Evolutionary conservation across 2,888 invertebrate species (phyloP).

Genomic region (Prosapia bicincta): DNA sequence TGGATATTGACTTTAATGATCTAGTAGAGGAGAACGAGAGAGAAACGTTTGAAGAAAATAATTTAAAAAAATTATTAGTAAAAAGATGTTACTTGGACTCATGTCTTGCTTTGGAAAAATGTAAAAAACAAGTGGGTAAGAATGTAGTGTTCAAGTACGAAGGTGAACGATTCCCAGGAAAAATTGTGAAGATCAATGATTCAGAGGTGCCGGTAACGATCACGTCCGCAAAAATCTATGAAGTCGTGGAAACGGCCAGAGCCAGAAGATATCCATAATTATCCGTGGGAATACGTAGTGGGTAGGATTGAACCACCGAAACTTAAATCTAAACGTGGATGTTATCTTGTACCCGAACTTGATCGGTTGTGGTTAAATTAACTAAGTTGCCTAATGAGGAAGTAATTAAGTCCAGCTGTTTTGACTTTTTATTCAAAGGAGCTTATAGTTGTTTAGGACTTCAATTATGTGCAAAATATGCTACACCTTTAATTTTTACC

Average conservation of each 20-base stretch:
- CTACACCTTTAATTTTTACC: too few species aligned
- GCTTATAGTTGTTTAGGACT: too few species aligned
- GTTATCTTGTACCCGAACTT: slow-evolving; percentile 10
- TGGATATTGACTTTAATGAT: not conserved
- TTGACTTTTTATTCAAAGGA: too few species aligned
- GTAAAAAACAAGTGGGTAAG: not conserved
- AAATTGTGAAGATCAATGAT: not conserved
- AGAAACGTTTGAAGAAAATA: not conserved
- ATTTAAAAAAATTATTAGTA: too few species aligned
- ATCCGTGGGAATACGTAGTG: slow-evolving; percentile 23
- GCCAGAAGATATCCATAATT: slow-evolving; percentile 13
- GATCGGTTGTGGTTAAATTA: too few species aligned
- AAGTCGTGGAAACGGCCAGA: slow-evolving; percentile 29
- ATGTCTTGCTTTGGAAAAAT: not conserved
- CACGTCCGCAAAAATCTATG: slow-evolving; percentile 7
- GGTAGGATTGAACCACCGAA: slow-evolving; percentile 11
- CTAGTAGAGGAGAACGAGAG: too few species aligned
- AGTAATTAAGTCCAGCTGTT: too few species aligned
- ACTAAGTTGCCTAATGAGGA: too few species aligned
- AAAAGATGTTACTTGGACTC: too few species aligned
- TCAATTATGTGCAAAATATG: too few species aligned
- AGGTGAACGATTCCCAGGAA: too few species aligned
- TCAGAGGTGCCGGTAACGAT: not conserved
- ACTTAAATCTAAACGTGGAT: not conserved
- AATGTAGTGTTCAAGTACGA: not conserved